phyloP scores from a whole-genome alignment of 2,888 invertebrate species.

The Allacma fusca region DNA sequence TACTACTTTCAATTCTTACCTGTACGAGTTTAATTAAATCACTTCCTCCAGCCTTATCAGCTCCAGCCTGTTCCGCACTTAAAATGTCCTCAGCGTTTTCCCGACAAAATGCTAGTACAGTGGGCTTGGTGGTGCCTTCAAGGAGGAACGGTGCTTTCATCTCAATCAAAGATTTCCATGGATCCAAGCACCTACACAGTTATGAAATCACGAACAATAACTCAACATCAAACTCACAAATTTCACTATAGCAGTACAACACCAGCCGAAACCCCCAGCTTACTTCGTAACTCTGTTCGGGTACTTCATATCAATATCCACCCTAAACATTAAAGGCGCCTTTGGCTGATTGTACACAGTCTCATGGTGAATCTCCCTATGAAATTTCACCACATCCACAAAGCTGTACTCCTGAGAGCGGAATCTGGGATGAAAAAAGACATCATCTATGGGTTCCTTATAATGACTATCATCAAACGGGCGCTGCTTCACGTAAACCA shows the following conservation, averaged over 20 bases:
- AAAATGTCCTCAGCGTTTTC: slow-evolving; percentile 67
- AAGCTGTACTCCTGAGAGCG: slow-evolving; percentile 72
- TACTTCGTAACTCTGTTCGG: slow-evolving; percentile 59
- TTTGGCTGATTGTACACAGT: slow-evolving; percentile 77
- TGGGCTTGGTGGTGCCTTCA: slow-evolving; percentile 70
- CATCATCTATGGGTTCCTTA: slow-evolving; percentile 72
- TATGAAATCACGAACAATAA: neutral
- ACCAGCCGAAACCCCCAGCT: too few species aligned
- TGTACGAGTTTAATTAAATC: slow-evolving; percentile 80
- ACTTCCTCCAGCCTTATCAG: slow-evolving; percentile 74
- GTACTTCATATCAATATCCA: slow-evolving; percentile 82
- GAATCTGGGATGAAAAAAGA: slow-evolving; percentile 70
- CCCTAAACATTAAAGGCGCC: slow-evolving; percentile 73
- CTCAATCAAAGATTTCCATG: slow-evolving; percentile 73
- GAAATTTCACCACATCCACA: slow-evolving; percentile 77
- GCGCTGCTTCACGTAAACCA: slow-evolving; percentile 50
- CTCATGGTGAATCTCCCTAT: slow-evolving; percentile 83
- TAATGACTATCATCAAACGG: slow-evolving; percentile 69
- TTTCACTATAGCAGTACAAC: too few species aligned
- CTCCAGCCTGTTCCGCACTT: slow-evolving; percentile 79
- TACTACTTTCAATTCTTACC: slow-evolving; percentile 63
- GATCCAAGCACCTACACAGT: slow-evolving; percentile 71
- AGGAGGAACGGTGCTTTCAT: slow-evolving; percentile 77
- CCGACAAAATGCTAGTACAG: slow-evolving; percentile 79
- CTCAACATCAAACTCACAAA: neutral